Evolutionary conservation across 2,797 vertebrate genomes (phyloP).

Genomic region (Aythya fuligula): DNA sequence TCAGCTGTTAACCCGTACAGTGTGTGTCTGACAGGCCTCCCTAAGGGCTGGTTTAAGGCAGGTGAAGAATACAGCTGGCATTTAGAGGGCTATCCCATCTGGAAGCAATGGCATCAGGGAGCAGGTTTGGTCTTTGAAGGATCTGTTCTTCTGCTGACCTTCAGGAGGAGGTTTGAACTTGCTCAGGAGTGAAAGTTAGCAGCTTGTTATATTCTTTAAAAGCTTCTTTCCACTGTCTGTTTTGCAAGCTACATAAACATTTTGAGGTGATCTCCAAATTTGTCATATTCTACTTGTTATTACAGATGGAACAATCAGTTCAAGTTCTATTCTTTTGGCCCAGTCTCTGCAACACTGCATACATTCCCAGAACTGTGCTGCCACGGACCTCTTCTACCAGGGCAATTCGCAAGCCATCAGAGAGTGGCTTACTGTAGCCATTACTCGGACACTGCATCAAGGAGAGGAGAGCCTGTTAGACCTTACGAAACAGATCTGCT

Average conservation of each 20-base stretch:
- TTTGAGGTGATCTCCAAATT: neutral
- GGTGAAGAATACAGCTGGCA: neutral
- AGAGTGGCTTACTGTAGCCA: constrained; percentile 95
- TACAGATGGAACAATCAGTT: constrained; percentile 95
- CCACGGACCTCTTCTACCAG: constrained; percentile 97
- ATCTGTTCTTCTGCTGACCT: neutral
- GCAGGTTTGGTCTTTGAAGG: neutral
- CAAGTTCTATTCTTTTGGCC: constrained; percentile 91
- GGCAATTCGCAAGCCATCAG: constrained; percentile 90
- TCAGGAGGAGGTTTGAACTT: neutral
- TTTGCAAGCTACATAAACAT: accelerated
- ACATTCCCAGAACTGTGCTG: constrained; percentile 92
- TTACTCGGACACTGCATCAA: constrained; percentile 94
- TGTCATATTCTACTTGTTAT: neutral
- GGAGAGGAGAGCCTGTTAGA: constrained; percentile 96
- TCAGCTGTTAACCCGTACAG: neutral
- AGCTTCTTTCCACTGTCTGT: neutral
- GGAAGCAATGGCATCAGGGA: neutral
- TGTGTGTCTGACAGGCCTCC: accelerated
- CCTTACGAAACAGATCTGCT: constrained; percentile 96
- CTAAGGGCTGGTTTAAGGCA: neutral
- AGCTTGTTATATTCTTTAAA: neutral
- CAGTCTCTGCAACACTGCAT: constrained; percentile 95
- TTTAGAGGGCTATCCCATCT: neutral
- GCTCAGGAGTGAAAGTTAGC: neutral